Percentiles rank a stretch among this genome's conserved stretches.
phyloP scores from a whole-genome alignment of 2,113 vertebrate species.

The Fregetta grallaria region DNA sequence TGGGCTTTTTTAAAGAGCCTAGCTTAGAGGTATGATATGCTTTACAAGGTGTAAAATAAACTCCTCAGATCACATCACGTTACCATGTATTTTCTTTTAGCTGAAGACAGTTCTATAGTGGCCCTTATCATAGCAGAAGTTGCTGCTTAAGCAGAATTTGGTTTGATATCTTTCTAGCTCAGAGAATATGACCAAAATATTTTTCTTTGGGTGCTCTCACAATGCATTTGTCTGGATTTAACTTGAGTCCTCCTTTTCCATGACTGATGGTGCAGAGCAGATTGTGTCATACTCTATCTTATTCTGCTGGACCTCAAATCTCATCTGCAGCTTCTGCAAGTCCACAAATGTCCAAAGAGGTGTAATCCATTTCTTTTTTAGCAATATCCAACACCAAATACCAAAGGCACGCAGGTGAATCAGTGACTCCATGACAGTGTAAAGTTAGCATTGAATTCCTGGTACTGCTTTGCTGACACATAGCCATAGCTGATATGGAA shows the following conservation, averaged over 20 bases:
- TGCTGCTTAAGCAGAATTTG: neutral
- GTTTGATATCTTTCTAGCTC: neutral
- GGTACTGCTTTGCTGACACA: neutral
- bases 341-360: neutral
- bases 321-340: neutral
- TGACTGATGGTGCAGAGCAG: neutral
- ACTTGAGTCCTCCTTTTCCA: neutral
- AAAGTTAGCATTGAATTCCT: neutral
- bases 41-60: neutral
- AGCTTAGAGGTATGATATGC: neutral
- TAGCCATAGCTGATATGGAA: neutral
- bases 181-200: neutral
- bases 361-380: neutral
- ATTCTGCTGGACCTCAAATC: neutral
- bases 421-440: neutral
- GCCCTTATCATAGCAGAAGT: neutral
- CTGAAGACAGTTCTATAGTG: neutral
- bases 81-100: neutral
- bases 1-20: neutral
- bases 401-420: neutral
- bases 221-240: neutral
- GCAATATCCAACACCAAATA: neutral
- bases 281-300: neutral
- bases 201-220: neutral
- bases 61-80: neutral